Base-by-base conservation (phyloP, 1,140 invertebrate genomes). In the Lycorma delicatula region DNA sequence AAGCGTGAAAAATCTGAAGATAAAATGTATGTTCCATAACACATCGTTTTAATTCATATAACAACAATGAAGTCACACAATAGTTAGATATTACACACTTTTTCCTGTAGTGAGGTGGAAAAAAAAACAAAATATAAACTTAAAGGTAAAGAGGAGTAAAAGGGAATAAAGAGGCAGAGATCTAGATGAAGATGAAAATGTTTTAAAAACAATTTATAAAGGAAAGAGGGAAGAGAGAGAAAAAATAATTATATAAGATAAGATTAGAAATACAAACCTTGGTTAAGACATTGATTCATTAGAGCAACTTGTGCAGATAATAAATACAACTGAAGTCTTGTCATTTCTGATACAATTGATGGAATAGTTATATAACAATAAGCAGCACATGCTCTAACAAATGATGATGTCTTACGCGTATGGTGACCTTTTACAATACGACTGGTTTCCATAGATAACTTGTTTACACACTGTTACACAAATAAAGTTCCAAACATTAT, bases 331-430 rank as follows among this genome's bases (percentile, higher is more conserved):
- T 90, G 83, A 54, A 96, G 78, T 65, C 88, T 81, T 22, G 79
- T 78, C 58, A 85, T 78, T 6, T 84, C 78, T 59, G 86, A 86
- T 59, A 80, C 79, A 63, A 98, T 81, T 5, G 93, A 97, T 22
- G 95, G 95, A 73, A 96, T 91, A 1, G 94, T 97, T 31, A 98
- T 95, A 70, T 87, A 97, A 72, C 85, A 87, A 74, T 92, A 98
- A 0, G 95, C 94, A 50, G 90, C 84, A 77, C 94, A 98, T n/a
- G 93, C 93, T 64, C 89, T 82, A 25, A 92, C 85, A 77, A 95
- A 93, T 56, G 88, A 83, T 2, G 79, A 80, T 1, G 88, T 90
- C 76, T 87, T 87, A 63, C 83, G 80, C 1, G 87, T 89, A 66
- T 91, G 86, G 66, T 85, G 80, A 2, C 87, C 85, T 57, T 83